These are phyloP conservation scores for Aselliscus stoliczkanus DNA, from an alignment of 2,797 vertebrate genomes.

Conservation along the genomic window DNA sequence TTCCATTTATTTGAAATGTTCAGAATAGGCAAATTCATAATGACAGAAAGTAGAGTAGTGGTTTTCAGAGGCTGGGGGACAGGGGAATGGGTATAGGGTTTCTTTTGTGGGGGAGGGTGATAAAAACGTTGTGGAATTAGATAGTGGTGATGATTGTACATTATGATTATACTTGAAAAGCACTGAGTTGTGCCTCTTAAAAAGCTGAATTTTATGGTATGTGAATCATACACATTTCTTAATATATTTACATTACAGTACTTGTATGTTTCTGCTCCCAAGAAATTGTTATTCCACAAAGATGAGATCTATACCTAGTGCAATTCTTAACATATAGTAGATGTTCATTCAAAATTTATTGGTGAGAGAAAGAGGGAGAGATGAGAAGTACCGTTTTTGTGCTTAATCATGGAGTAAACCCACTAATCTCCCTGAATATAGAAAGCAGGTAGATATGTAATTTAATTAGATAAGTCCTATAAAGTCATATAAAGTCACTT, in stretches of 20 bases:
- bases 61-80: not conserved
- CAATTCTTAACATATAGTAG: not conserved
- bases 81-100: not conserved
- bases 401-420: not conserved
- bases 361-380: not conserved
- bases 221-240: not conserved
- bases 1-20: not conserved
- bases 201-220: not conserved
- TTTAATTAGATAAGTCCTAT: not conserved
- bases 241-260: not conserved
- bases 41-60: not conserved
- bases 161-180: not conserved
- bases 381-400: not conserved
- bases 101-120: not conserved
- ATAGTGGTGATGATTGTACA: not conserved
- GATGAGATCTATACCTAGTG: not conserved
- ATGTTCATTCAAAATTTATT: slow-evolving; percentile 4
- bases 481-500: not conserved
- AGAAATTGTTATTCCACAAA: not conserved
- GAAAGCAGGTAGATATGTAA: not conserved
- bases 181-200: not conserved
- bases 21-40: not conserved
- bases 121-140: not conserved
- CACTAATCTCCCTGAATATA: not conserved
- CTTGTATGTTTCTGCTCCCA: not conserved